Percentiles rank a stretch among this genome's conserved stretches.
These are phyloP conservation scores for Elanus axillaris DNA, from an alignment of 2,113 vertebrate species.

Conservation along the genomic window DNA sequence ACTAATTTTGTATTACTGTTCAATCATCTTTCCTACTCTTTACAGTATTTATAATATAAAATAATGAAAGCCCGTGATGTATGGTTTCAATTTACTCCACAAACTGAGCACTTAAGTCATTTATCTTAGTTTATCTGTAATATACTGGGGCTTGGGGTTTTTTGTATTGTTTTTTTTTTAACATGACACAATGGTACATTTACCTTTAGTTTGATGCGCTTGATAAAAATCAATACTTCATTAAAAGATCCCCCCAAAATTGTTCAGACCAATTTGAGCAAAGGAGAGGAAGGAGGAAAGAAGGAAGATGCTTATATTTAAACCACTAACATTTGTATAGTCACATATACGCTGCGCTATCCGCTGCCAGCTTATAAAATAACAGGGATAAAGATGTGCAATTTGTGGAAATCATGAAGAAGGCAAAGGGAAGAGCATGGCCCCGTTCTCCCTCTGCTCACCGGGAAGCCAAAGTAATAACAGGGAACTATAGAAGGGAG, in stretches of 20 bases:
- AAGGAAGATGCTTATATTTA: not conserved
- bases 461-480: not conserved
- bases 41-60: constrained; percentile 71
- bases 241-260: constrained; percentile 76
- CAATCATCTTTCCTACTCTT: constrained; percentile 70
- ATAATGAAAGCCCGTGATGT: constrained; percentile 77
- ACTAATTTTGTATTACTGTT: constrained; percentile 71
- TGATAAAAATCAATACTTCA: constrained; percentile 80
- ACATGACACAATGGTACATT: constrained; percentile 71
- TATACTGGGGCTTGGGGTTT: constrained; percentile 59
- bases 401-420: fast-evolving
- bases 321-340: not conserved
- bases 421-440: not conserved
- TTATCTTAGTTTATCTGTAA: constrained; percentile 83
- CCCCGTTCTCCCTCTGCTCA: fast-evolving
- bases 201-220: constrained; percentile 78
- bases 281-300: not conserved
- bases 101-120: constrained; percentile 82
- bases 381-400: not conserved
- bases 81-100: constrained; percentile 79
- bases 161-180: constrained; percentile 62
- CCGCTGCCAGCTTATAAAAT: not conserved
- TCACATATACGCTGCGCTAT: fast-evolving
- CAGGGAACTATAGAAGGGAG: fast-evolving
- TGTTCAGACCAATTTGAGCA: constrained; percentile 52